Evolutionary conservation across 64 coral and sea anemone genomes (phyloP).

Genomic region (Dendronephthya gigantea): DNA sequence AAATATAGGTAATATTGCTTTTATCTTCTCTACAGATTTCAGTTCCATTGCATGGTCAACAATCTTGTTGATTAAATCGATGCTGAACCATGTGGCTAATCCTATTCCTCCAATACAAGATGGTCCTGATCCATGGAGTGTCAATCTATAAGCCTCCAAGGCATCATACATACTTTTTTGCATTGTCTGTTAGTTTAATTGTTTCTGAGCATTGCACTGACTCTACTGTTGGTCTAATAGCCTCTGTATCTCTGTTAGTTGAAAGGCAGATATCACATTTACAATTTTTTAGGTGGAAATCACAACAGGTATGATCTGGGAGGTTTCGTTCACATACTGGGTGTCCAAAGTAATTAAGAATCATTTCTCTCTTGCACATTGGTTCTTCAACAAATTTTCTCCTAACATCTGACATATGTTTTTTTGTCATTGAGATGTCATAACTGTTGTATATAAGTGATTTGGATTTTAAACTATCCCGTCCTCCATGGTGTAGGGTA

Average conservation of each 20-base stretch:
- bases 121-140: constrained; percentile 6
- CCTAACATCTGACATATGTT: constrained; percentile 33
- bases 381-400: constrained; percentile 20
- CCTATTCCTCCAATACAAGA: constrained; percentile 37
- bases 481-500: constrained; percentile 4
- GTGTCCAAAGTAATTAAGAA: constrained; percentile 47
- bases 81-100: constrained; percentile 35
- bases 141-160: neutral
- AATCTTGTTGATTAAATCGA: constrained; percentile 32
- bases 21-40: constrained; percentile 35
- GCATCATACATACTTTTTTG: neutral
- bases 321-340: constrained; percentile 3
- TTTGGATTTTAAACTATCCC: neutral
- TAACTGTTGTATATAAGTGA: constrained; percentile 9
- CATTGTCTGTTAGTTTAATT: neutral
- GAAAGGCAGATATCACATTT: neutral
- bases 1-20: constrained; percentile 33
- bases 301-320: constrained; percentile 44
- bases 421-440: constrained; percentile 36
- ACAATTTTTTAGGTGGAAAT: constrained; percentile 32
- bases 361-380: constrained; percentile 42
- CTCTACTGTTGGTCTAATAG: neutral
- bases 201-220: neutral
- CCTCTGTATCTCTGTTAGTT: neutral
- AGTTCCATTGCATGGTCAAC: constrained; percentile 17